Percentiles rank a stretch among this genome's conserved stretches.
Conservation (phyloP, 2,797 vertebrate species). For the Neosilurus hyrtlii region DNA sequence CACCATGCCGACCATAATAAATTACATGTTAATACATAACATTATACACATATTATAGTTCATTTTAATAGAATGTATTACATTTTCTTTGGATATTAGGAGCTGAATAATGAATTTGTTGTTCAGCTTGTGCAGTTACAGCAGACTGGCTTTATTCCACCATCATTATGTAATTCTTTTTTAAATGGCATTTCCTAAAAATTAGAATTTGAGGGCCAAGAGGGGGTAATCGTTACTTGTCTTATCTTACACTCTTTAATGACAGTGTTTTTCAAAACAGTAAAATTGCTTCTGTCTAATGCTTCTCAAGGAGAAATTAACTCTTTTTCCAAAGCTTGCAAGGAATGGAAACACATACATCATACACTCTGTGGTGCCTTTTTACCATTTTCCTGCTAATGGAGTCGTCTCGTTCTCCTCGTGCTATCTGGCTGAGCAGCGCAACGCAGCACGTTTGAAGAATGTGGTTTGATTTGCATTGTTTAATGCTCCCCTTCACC, state of each 20-base stretch:
- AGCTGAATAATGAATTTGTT: not conserved
- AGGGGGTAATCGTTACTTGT: conserved; percentile 46
- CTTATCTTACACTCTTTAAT: conserved; percentile 50
- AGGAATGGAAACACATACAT: conserved; percentile 51
- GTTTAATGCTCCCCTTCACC: conserved; percentile 66
- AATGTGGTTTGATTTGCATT: conserved; percentile 78
- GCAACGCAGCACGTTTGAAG: conserved; percentile 63
- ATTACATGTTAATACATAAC: not conserved
- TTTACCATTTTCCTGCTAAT: conserved; percentile 50
- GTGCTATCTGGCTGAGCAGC: conserved; percentile 48
- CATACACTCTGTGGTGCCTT: conserved; percentile 48
- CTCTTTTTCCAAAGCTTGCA: conserved; percentile 53
- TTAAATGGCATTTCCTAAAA: not conserved
- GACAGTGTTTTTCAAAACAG: conserved; percentile 57
- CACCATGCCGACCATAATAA: no score
- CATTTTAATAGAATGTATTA: not conserved
- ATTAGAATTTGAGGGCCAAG: conserved; percentile 24
- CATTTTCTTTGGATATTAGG: not conserved
- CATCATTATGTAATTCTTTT: not conserved
- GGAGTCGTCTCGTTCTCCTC: conserved; percentile 48
- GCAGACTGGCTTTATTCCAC: not conserved
- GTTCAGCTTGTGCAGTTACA: not conserved
- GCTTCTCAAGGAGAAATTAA: conserved; percentile 55
- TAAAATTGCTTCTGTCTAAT: conserved; percentile 55
- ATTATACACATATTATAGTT: not conserved